These are phyloP conservation scores for Vanessa tameamea DNA, from an alignment of 1,140 invertebrate genomes.

Conservation along the genomic window DNA sequence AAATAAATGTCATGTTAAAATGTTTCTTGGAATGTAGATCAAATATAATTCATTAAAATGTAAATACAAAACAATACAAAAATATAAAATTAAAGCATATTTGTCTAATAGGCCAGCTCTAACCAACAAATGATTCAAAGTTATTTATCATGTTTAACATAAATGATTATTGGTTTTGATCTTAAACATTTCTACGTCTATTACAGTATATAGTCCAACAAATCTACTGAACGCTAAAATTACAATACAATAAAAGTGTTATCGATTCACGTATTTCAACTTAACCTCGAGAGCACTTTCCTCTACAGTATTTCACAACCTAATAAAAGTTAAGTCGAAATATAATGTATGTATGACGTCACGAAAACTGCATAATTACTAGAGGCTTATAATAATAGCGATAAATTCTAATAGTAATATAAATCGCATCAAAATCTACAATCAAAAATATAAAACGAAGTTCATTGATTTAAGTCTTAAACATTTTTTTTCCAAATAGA, in stretches of 20 bases:
- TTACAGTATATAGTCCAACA: neutral
- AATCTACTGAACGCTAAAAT: constrained; percentile 2
- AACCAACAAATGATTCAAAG: neutral
- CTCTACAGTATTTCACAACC: constrained; percentile 13
- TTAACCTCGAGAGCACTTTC: neutral
- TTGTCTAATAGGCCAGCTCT: neutral
- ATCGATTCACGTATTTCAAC: neutral
- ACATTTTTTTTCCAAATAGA: no score
- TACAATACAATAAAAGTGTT: neutral
- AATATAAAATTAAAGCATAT: neutral
- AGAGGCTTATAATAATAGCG: no score
- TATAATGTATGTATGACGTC: neutral
- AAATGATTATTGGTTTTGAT: neutral
- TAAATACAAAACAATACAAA: constrained; percentile 8
- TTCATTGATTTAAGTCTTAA: no score
- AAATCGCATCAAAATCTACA: no score
- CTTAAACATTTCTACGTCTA: neutral
- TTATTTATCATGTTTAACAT: no score
- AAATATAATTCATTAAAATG: neutral
- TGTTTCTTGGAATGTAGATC: constrained; percentile 1
- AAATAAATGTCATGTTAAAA: constrained; percentile 7
- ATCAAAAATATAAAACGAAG: no score
- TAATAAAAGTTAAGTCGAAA: constrained; percentile 7
- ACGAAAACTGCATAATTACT: no score
- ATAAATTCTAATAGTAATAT: no score